Evolutionary conservation across 2,797 vertebrate species (phyloP).

Genomic region (Sebastes jordani): DNA sequence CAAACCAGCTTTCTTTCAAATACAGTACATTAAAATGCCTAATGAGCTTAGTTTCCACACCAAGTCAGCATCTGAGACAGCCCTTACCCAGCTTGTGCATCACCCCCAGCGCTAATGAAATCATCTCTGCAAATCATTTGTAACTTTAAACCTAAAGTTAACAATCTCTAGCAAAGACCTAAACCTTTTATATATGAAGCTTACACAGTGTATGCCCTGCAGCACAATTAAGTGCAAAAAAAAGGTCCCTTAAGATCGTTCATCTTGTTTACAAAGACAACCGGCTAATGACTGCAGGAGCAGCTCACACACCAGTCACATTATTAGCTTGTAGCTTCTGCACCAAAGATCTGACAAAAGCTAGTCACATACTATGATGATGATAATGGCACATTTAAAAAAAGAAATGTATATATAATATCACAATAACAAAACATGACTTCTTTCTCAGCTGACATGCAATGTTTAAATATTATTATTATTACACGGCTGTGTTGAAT

Average conservation of each 20-base stretch:
- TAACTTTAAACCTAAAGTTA: not conserved
- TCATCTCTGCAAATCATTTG: not conserved
- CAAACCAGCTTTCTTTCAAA: not conserved
- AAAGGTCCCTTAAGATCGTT: not conserved
- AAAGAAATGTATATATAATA: not conserved
- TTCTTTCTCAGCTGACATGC: not conserved
- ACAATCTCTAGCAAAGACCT: not conserved
- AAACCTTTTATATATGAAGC: not conserved
- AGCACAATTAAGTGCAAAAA: not conserved
- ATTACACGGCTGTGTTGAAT: no score
- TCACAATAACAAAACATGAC: not conserved
- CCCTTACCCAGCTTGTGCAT: not conserved
- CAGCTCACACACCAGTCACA: not conserved
- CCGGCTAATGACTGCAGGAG: not conserved
- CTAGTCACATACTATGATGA: no score
- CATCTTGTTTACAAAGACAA: not conserved
- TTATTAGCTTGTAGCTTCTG: not conserved
- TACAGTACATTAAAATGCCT: not conserved
- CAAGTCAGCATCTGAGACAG: not conserved
- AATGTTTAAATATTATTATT: not conserved
- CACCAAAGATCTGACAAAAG: not conserved
- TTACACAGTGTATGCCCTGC: not conserved
- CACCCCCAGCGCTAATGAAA: not conserved
- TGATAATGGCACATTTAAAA: not conserved
- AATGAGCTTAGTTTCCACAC: not conserved